Conservation (phyloP, 2,797 vertebrate genomes). For the Eulemur rubriventer region DNA sequence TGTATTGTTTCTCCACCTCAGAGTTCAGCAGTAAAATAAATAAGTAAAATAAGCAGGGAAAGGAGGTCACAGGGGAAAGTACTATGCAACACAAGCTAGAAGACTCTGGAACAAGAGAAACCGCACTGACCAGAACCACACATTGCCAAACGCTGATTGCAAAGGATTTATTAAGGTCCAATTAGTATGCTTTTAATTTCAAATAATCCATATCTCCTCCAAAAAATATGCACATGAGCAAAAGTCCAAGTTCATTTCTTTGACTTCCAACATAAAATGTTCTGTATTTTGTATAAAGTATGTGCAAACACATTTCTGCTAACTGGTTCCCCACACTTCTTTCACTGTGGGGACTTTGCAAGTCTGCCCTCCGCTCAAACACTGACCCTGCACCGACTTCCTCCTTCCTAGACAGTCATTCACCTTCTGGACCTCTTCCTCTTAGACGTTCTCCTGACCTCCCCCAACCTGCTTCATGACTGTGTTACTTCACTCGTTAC, state of each 20-base stretch:
- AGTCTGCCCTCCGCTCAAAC: neutral
- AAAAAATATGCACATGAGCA: conserved; percentile 22
- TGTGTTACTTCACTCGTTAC: neutral
- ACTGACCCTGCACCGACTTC: neutral
- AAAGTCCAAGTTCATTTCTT: conserved; percentile 49
- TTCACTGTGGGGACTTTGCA: neutral
- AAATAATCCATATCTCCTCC: conserved; percentile 41
- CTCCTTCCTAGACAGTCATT: neutral
- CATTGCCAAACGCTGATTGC: conserved; percentile 27
- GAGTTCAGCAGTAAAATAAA: neutral
- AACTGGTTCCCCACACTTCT: neutral
- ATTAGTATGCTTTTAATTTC: conserved; percentile 67
- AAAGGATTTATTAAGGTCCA: conserved; percentile 75
- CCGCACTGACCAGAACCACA: conserved; percentile 35
- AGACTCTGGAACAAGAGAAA: neutral
- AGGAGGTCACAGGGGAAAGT: neutral
- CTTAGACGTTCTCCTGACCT: conserved; percentile 42
- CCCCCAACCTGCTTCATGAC: conserved; percentile 26
- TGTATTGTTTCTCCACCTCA: neutral
- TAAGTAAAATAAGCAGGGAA: neutral
- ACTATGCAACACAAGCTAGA: accelerated
- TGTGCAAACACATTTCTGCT: conserved; percentile 30
- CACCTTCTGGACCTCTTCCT: conserved; percentile 32
- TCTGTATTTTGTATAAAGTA: neutral
- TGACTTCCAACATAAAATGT: conserved; percentile 2